phyloP scores from a whole-genome alignment of 2,113 vertebrate genomes.

The Rhodinocichla rosea region DNA sequence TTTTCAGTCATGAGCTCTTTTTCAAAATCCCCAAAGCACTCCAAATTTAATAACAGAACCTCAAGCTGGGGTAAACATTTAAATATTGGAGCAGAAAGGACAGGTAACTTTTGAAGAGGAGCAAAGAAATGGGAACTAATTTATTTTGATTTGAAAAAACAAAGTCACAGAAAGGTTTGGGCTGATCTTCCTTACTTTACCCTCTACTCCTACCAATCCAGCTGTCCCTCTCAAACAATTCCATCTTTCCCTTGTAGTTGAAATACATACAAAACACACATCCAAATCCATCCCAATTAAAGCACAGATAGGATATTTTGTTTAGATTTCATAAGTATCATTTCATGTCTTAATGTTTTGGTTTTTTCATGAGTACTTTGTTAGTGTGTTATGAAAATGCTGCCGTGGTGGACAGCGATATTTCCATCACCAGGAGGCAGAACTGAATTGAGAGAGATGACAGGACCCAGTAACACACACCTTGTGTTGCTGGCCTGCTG shows the following conservation, averaged over 20 bases:
- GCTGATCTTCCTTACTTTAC: neutral
- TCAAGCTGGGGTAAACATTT: neutral
- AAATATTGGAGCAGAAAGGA: neutral
- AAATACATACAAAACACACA: neutral
- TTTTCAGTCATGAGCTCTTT: neutral
- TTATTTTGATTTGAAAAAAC: neutral
- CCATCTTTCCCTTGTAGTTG: neutral
- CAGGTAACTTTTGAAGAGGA: neutral
- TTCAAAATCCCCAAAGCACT: neutral
- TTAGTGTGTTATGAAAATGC: neutral
- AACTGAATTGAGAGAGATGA: neutral
- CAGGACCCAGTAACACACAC: neutral
- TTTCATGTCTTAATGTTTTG: neutral
- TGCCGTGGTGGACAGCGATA: rapidly evolving
- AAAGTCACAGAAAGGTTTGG: neutral
- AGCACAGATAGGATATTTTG: neutral
- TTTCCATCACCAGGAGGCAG: neutral
- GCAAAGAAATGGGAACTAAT: rapidly evolving
- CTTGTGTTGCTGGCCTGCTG: neutral
- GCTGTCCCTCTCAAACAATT: neutral
- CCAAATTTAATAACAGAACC: neutral
- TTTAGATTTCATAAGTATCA: neutral
- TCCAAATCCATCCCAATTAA: neutral
- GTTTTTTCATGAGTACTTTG: neutral
- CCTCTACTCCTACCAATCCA: neutral